These are phyloP conservation scores for Acrocephalus arundinaceus DNA, from an alignment of 2,113 vertebrate species.

Conservation along the genomic window DNA sequence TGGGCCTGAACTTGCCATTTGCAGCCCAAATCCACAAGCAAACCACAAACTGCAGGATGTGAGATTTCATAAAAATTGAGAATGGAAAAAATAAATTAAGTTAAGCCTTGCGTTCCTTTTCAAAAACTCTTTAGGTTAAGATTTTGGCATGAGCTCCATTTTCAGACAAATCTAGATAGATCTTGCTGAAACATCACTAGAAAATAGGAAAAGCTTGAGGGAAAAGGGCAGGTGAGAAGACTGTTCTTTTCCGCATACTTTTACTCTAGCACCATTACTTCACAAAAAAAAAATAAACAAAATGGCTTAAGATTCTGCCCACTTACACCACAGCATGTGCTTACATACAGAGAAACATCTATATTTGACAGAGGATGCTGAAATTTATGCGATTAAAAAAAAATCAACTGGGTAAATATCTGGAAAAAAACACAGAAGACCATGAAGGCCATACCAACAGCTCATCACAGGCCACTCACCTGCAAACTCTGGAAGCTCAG, in stretches of 20 bases:
- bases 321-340: accelerated
- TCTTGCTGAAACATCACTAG: not conserved
- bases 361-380: not conserved
- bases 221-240: not conserved
- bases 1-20: not conserved
- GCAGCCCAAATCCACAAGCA: not conserved
- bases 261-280: not conserved
- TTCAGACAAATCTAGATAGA: not conserved
- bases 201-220: not conserved
- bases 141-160: not conserved
- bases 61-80: not conserved
- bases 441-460: not conserved
- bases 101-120: not conserved
- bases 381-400: not conserved
- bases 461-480: not conserved
- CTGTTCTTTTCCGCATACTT: not conserved
- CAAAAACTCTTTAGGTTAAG: not conserved
- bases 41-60: not conserved
- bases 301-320: not conserved
- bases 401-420: not conserved
- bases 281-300: not conserved
- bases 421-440: not conserved
- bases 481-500: accelerated
- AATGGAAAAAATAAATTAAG: not conserved
- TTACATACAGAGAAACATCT: not conserved